A percentile compares a stretch with the other conserved stretches of the same genome.
phyloP scores from a whole-genome alignment of 2,113 vertebrate species.

The Dromiciops gliroides region DNA sequence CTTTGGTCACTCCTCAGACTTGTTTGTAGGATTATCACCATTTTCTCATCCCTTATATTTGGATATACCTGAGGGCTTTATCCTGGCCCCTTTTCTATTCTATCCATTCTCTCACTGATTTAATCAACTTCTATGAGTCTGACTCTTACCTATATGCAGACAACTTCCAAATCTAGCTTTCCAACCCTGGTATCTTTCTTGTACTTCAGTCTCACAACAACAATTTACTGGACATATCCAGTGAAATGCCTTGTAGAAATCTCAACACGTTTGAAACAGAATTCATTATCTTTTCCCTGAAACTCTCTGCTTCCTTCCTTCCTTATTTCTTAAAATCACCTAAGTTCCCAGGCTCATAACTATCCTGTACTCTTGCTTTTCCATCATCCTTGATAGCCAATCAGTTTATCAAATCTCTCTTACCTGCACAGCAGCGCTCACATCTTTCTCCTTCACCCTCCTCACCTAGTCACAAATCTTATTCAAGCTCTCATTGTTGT shows the following conservation, averaged over 20 bases:
- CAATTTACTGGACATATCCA: not conserved
- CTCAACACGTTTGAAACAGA: not conserved
- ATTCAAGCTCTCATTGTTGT: not conserved
- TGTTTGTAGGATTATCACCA: not conserved
- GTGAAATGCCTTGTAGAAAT: not conserved
- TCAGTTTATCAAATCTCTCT: not conserved
- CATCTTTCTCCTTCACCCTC: not conserved
- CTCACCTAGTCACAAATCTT: not conserved
- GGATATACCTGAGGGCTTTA: not conserved
- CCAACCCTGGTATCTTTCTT: not conserved
- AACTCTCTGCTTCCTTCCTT: not conserved
- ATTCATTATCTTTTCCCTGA: not conserved
- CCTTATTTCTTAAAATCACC: not conserved
- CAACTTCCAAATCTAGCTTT: not conserved
- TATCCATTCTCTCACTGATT: not conserved
- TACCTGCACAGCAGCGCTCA: not conserved
- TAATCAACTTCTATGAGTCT: not conserved
- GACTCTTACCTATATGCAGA: not conserved
- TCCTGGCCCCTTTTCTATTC: not conserved
- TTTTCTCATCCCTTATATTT: not conserved
- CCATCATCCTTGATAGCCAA: not conserved
- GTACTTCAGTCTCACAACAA: not conserved
- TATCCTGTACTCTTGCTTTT: not conserved
- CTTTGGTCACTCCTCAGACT: not conserved
- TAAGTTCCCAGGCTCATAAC: not conserved